Percentiles rank a stretch among this genome's conserved stretches.
Evolutionary conservation across 2,113 vertebrate genomes (phyloP).

Genomic region (Cathartes aura): DNA sequence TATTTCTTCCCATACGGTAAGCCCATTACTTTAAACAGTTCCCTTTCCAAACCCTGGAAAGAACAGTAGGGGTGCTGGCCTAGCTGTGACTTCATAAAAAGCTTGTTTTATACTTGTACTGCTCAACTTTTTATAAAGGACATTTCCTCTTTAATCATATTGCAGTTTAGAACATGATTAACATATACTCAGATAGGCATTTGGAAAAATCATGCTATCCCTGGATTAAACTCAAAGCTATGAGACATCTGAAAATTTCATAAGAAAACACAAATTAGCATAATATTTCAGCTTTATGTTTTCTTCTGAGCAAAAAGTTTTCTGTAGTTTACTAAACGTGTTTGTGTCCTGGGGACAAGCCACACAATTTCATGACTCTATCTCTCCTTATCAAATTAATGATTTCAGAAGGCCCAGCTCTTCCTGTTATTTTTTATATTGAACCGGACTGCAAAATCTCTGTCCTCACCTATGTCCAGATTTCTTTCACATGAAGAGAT

Average conservation of each 20-base stretch:
- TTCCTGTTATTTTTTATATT: background rate
- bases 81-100: background rate
- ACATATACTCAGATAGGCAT: background rate
- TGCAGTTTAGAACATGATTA: background rate
- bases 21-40: background rate
- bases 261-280: accelerated
- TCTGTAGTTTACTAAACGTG: background rate
- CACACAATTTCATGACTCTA: background rate
- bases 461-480: background rate
- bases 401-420: background rate
- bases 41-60: background rate
- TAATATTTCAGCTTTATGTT: background rate
- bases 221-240: background rate
- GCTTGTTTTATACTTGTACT: background rate
- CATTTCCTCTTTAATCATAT: background rate
- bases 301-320: background rate
- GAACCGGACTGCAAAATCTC: background rate
- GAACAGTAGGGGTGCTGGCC: background rate
- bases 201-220: background rate
- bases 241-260: background rate
- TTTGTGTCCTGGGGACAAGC: background rate
- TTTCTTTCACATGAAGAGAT: background rate
- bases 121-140: background rate
- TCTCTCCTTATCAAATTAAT: background rate
- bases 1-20: background rate